phyloP scores from a whole-genome alignment of 2,113 vertebrate species.

The Corydoras maculifer region DNA sequence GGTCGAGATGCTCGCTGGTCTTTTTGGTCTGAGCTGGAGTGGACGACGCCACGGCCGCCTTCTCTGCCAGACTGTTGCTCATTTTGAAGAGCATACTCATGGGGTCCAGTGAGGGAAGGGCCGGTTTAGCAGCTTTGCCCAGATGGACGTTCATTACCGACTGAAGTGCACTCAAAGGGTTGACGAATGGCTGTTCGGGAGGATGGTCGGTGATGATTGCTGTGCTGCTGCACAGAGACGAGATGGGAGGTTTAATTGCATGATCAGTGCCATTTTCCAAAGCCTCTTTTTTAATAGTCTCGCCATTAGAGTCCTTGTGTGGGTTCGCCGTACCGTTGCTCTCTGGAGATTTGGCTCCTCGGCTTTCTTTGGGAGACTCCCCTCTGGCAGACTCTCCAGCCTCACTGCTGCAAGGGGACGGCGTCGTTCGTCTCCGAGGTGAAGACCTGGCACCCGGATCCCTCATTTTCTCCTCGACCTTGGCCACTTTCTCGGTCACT shows the following conservation, averaged over 20 bases:
- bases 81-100: constrained; percentile 99
- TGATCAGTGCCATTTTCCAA: constrained; percentile 82
- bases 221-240: constrained; percentile 79
- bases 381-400: constrained; percentile 73
- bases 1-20: constrained; percentile 82
- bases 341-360: constrained; percentile 77
- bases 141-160: constrained; percentile 98
- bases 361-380: constrained; percentile 71
- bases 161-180: constrained; percentile 95
- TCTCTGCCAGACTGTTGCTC: constrained; percentile 97
- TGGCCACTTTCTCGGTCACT: constrained; percentile 95
- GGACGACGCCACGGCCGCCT: constrained; percentile 85
- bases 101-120: constrained; percentile 88
- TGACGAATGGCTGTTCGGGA: constrained; percentile 94
- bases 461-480: constrained; percentile 91
- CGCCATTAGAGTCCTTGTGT: constrained; percentile 73
- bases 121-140: constrained; percentile 94
- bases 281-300: constrained; percentile 67
- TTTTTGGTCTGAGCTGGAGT: constrained; percentile 89
- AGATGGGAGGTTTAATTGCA: constrained; percentile 64
- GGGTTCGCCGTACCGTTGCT: constrained; percentile 58
- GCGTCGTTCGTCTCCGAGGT: constrained; percentile 75
- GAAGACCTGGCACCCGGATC: constrained; percentile 77
- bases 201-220: constrained; percentile 97
- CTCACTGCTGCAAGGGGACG: constrained; percentile 87